Base-by-base conservation (phyloP, 1,140 invertebrate species). In the Araneus ventricosus region DNA sequence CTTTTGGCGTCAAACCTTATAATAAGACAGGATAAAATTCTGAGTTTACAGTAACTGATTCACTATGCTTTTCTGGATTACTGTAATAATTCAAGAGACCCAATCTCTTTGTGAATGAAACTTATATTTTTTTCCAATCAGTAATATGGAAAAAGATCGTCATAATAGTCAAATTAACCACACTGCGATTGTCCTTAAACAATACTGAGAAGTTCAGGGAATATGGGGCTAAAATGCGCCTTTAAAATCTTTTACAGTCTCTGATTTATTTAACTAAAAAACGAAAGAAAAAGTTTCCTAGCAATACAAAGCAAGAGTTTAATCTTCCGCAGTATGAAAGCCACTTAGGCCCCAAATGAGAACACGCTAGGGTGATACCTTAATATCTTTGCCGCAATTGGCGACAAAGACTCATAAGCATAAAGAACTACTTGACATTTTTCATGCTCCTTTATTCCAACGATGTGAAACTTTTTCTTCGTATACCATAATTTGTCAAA, bases 401-500 rank as follows among this genome's bases (percentile, higher is more conserved):
- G 52, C n/a, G 84, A 86, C 39, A 86, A 86, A 86, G 84, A 39
- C 85, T 63, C 59, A 39, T 37, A 87, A 87, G 20, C 85, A 61
- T 87, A 87, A 87, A 87, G 85, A 87, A 87, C 57, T 52, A 87
- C 85, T 87, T 63, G 52, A 63, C 85, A 88, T 88, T 88, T 88
- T 88, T 88, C 67, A 70, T 75, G 67, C 37, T 57, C 61, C 63
- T 75, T 75, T 88, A 88, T 88, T 75, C 39, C 87, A 45, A 88
- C 45, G 30, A 75, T 14, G 82, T 20, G 45, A 45, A 52, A 57
- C 87, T 88, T 88, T 88, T 75, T 88, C 87, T 41, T 20, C 39
- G 67, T 45, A 90, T 59, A 90, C 88, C 88, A 90, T 90, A 90
- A 90, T 90, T 90, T 90, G 88, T 90, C 88, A 90, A 90, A 79